Conservation (phyloP, 2,888 invertebrate genomes). For the Globia sparganii region DNA sequence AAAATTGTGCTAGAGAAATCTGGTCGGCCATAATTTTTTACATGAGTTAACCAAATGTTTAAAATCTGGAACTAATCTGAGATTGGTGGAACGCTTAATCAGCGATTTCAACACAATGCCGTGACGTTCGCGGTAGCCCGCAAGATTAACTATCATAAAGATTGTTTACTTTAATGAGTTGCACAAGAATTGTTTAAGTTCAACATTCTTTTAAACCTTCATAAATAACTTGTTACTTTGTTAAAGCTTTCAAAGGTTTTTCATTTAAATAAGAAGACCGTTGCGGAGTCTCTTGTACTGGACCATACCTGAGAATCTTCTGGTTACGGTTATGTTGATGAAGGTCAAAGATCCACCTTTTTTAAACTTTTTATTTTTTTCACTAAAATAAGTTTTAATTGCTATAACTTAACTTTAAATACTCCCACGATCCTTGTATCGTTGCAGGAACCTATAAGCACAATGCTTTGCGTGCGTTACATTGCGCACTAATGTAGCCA, state of each 20-base stretch:
- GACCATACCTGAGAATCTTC: background rate
- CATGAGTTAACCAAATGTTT: slow-evolving; percentile 30
- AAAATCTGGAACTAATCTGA: slow-evolving; percentile 60
- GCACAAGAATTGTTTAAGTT: slow-evolving; percentile 29
- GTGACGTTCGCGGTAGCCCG: slow-evolving; percentile 42
- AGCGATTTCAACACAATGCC: slow-evolving; percentile 60
- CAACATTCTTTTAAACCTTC: background rate
- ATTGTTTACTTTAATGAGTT: slow-evolving; percentile 50
- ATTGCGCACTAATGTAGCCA: background rate
- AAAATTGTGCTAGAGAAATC: slow-evolving; percentile 30
- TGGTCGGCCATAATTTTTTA: slow-evolving; percentile 27
- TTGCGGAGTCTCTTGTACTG: background rate
- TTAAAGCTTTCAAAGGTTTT: background rate
- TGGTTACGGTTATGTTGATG: background rate
- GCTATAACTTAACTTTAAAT: background rate
- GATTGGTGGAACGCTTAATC: slow-evolving; percentile 58
- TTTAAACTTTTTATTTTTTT: background rate
- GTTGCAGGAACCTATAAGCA: background rate
- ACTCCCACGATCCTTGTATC: background rate
- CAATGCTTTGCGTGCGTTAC: background rate
- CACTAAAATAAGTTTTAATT: background rate
- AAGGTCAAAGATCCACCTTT: background rate
- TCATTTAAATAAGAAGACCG: background rate
- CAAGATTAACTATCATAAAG: slow-evolving; percentile 52
- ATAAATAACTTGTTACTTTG: background rate